Base-by-base conservation (phyloP, 2,113 vertebrate species). In the Tichodroma muraria region DNA sequence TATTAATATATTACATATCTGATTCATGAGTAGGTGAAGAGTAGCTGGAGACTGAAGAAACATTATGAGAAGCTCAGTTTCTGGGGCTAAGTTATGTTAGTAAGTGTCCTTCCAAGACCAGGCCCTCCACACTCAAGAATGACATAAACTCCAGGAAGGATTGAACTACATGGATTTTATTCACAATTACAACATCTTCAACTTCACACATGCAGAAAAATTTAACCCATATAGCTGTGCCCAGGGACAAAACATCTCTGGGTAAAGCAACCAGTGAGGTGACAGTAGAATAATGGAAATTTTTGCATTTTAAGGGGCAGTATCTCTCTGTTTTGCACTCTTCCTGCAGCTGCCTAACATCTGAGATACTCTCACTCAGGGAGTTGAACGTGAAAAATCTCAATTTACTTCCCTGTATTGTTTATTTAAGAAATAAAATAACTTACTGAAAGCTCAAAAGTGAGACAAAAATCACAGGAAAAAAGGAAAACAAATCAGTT, bases 171-270 rank as follows among this genome's bases (percentile, higher is more conserved):
- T 11, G 52, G 38, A 47, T 90, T 71, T 90, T 57, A 76, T 69
- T 92, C 27, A 57, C 24, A 22, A 47, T 88, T 93, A 68, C 12
- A 20, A n/a, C 42, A 68, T 33, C 33, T 82, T 80, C 2, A 4
- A 2, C 54, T 71, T 89, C 25, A 52, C n/a, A 25, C 11, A 27
- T 0, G 0, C 0, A 2, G 5, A 15, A 50, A 86, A 88, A 64
- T 75, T 56, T 88, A 85, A 90, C 10, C 5, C 8, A 47, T 27
- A 16, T 17, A 68, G 23, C 47, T 85, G 17, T 52, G n/a, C 10
- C 24, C 11, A 9, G 38, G 14, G 30, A 19, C 11, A 79, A 72
- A 93, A 64, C 23, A 35, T 15, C 6, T 44, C 40, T 68, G 23
- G 20, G 20, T 71, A 38, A 70, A 78, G 28, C 13, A 70, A 22